A percentile compares a stretch with the other conserved stretches of the same genome.
Conservation (phyloP, 2,888 invertebrate genomes). For the Trichogramma evanescens region DNA sequence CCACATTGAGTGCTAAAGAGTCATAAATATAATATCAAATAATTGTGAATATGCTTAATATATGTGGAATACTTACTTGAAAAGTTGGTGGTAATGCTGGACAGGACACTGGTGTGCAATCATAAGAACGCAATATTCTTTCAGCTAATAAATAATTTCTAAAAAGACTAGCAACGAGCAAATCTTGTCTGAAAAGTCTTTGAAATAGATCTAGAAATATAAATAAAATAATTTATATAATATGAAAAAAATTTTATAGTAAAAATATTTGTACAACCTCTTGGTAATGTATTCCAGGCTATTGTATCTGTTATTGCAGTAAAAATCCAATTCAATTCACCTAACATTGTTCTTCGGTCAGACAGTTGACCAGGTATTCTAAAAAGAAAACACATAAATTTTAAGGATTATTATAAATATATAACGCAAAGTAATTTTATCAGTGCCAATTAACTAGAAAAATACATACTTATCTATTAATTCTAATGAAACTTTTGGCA, state of each 20-base stretch:
- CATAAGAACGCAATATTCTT: conserved; percentile 89
- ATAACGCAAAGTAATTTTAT: neutral
- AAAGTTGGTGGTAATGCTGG: conserved; percentile 89
- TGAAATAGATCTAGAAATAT: conserved; percentile 76
- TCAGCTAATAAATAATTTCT: conserved; percentile 96
- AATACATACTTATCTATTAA: conserved; percentile 77
- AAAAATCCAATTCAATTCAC: conserved; percentile 99
- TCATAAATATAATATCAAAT: neutral
- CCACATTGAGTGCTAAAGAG: conserved; percentile 77
- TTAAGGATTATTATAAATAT: neutral
- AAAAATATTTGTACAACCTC: conserved; percentile 50
- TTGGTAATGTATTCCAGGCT: conserved; percentile 94
- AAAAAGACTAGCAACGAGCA: conserved; percentile 95
- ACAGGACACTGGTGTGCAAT: conserved; percentile 91
- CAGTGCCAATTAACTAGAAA: neutral
- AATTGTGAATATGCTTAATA: conserved; percentile 5
- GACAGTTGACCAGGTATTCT: conserved; percentile 93
- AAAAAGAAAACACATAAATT: conserved; percentile 12
- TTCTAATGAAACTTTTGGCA: conserved; percentile 75
- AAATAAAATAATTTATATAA: neutral
- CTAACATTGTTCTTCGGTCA: conserved; percentile 93
- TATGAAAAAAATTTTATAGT: neutral
- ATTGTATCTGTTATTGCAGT: conserved; percentile 99
- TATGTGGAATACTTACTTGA: conserved; percentile 48
- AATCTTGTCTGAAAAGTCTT: conserved; percentile 91